Conservation (phyloP, 1,140 invertebrate species). For the Neodiprion virginianus region DNA sequence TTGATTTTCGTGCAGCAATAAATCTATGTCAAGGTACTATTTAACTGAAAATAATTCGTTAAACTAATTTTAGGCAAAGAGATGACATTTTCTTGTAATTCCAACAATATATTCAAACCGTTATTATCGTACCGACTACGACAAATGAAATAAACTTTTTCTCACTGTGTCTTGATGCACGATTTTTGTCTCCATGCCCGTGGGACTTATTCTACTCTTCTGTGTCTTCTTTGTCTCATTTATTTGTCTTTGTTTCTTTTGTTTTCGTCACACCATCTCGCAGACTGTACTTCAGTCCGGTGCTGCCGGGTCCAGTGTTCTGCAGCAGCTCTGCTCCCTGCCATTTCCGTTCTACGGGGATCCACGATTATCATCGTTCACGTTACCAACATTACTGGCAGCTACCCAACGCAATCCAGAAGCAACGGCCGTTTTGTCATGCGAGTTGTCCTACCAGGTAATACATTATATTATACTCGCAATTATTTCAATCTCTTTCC, state of each 20-base stretch:
- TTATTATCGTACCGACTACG: too few relatives aligned
- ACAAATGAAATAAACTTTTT: too few relatives aligned
- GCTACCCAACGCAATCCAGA: constrained; percentile 76
- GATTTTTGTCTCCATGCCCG: too few relatives aligned
- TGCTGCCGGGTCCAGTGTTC: constrained; percentile 81
- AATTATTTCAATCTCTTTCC: not conserved
- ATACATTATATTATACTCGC: constrained; percentile 33
- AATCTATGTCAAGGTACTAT: too few relatives aligned
- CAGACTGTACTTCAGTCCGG: constrained; percentile 79
- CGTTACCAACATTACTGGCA: constrained; percentile 88
- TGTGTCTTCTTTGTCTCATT: not conserved
- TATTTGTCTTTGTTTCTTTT: not conserved
- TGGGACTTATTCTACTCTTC: too few relatives aligned
- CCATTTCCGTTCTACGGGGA: constrained; percentile 91
- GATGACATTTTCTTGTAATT: too few relatives aligned
- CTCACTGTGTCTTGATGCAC: too few relatives aligned
- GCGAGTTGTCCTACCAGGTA: constrained; percentile 83
- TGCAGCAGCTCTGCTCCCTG: constrained; percentile 88
- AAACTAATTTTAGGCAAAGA: too few relatives aligned
- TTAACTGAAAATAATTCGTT: too few relatives aligned
- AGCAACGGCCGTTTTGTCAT: constrained; percentile 74
- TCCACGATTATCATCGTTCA: constrained; percentile 72
- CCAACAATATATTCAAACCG: too few relatives aligned
- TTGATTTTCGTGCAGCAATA: too few relatives aligned
- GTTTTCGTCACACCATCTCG: constrained; percentile 42